phyloP scores from a whole-genome alignment of 2,797 vertebrate genomes.

The Labeo calbasu region DNA sequence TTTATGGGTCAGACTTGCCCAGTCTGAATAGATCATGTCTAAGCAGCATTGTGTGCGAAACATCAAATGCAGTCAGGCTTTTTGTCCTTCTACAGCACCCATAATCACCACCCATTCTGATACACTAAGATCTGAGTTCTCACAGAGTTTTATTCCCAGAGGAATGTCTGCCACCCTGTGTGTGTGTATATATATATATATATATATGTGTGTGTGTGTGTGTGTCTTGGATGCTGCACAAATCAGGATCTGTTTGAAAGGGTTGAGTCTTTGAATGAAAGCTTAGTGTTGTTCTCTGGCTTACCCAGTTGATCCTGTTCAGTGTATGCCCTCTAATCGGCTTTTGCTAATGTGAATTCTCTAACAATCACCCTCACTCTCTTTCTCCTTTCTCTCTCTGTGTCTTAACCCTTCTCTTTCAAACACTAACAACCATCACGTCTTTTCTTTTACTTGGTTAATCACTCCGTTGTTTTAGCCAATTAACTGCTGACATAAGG shows the following conservation, averaged over 20 bases:
- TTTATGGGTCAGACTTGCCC: conserved; percentile 22
- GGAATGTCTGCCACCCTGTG: conserved; percentile 22
- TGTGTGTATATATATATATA: background rate
- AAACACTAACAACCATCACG: conserved; percentile 50
- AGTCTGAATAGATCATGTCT: conserved; percentile 14
- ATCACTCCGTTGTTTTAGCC: conserved; percentile 50
- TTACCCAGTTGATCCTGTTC: conserved; percentile 85
- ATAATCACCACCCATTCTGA: conserved; percentile 38
- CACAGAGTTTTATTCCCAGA: conserved; percentile 38
- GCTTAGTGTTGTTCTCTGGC: conserved; percentile 81
- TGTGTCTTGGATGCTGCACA: conserved; percentile 68
- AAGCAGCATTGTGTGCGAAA: background rate
- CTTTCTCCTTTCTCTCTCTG: conserved; percentile 70
- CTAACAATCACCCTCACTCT: conserved; percentile 83
- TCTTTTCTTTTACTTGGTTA: conserved; percentile 48
- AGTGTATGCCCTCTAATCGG: conserved; percentile 87
- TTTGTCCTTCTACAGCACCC: conserved; percentile 30
- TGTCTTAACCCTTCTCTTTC: conserved; percentile 79
- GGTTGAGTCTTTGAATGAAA: conserved; percentile 79
- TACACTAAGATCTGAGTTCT: conserved; percentile 14
- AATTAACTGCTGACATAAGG: conserved; percentile 53
- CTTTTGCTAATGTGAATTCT: conserved; percentile 87
- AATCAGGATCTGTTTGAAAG: conserved; percentile 80
- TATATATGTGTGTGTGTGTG: conserved; percentile 1
- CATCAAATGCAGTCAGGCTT: background rate